phyloP scores from a whole-genome alignment of 2,888 invertebrate species.

The Biston stratarius region DNA sequence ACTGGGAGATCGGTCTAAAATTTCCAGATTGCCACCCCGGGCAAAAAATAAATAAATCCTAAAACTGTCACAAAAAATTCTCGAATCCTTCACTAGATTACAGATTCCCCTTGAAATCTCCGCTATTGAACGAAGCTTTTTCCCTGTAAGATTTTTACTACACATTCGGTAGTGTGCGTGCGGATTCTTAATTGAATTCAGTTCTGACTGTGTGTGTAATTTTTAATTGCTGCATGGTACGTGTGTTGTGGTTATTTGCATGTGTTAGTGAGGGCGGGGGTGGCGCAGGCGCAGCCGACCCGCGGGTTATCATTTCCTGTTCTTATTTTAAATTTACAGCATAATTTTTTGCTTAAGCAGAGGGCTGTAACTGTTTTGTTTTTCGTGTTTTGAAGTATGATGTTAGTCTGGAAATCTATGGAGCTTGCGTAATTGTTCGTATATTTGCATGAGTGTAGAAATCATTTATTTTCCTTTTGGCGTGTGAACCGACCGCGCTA shows the following conservation, averaged over 20 bases:
- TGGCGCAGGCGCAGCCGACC: slow-evolving; percentile 70
- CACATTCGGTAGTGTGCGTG: slow-evolving; percentile 8
- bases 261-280: slow-evolving; percentile 59
- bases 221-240: slow-evolving; percentile 53
- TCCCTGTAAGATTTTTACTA: slow-evolving; percentile 51
- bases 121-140: slow-evolving; percentile 66
- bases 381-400: slow-evolving; percentile 40
- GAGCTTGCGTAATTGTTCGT: background rate
- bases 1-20: slow-evolving; percentile 81
- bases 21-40: slow-evolving; percentile 85
- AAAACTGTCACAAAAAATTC: slow-evolving; percentile 75
- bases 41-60: slow-evolving; percentile 86
- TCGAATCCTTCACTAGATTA: slow-evolving; percentile 77
- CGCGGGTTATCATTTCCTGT: slow-evolving; percentile 86
- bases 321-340: slow-evolving; percentile 84
- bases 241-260: slow-evolving; percentile 46
- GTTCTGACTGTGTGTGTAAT: slow-evolving; percentile 45
- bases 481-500: too few species aligned
- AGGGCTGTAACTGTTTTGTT: slow-evolving; percentile 61
- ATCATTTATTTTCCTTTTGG: too few species aligned
- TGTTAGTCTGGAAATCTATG: background rate
- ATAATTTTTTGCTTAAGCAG: slow-evolving; percentile 70
- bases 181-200: slow-evolving; percentile 37
- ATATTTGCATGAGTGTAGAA: too few species aligned
- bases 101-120: slow-evolving; percentile 77